A percentile compares a stretch with the other conserved stretches of the same genome.
Evolutionary conservation across 2,888 invertebrate species (phyloP).

Genomic region (Rhopalosiphum nymphaeae): DNA sequence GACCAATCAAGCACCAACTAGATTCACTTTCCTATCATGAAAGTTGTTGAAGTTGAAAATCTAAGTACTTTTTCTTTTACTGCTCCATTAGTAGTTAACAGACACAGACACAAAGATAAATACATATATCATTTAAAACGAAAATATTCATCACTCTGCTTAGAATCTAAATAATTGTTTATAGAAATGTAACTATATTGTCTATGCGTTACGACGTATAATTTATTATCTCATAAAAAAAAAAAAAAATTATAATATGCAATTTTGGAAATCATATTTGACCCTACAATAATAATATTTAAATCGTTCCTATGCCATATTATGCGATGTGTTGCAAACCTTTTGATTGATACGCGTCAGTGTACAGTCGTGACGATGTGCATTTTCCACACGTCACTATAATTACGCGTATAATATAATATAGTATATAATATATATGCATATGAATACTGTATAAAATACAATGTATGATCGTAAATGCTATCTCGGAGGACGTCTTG

Average conservation of each 20-base stretch:
- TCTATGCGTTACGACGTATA: not conserved
- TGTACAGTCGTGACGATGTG: not conserved
- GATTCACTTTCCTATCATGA: too few species aligned
- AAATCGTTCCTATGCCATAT: not conserved
- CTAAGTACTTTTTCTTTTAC: not conserved
- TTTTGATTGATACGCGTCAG: not conserved
- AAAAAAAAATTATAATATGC: not conserved
- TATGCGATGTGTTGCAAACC: not conserved
- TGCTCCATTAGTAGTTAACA: not conserved
- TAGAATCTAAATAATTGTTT: not conserved
- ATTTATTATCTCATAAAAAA: not conserved
- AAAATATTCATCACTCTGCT: not conserved
- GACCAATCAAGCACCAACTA: too few species aligned
- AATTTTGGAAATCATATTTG: not conserved
- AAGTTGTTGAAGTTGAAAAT: not conserved
- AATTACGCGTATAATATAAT: not conserved
- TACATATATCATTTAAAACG: not conserved
- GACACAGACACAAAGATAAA: not conserved
- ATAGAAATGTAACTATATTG: not conserved
- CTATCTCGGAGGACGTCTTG: not conserved
- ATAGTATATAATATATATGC: not conserved
- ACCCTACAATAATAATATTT: not conserved
- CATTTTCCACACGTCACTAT: not conserved
- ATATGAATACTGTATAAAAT: not conserved
- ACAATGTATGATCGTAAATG: not conserved